Percentiles rank a stretch among this genome's conserved stretches.
phyloP scores from a whole-genome alignment of 64 coral and sea anemone species.

The Catalaphyllia jardinei region DNA sequence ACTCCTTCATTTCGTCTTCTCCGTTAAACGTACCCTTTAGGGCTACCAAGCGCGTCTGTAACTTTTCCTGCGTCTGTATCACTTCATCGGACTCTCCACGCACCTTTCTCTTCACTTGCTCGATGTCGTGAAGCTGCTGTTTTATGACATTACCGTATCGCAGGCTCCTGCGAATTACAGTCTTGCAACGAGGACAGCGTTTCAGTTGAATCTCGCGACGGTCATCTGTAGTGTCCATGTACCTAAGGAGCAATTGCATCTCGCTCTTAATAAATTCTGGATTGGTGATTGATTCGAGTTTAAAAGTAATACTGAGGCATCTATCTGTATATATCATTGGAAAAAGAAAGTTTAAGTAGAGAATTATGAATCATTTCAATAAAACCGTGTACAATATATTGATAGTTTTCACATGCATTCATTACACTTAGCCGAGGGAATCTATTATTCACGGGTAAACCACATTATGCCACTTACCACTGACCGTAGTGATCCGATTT shows the following conservation, averaged over 20 bases:
- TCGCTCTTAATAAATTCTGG: too few relatives aligned
- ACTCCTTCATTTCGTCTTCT: not conserved
- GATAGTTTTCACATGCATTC: too few relatives aligned
- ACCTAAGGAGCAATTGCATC: constrained; percentile 16
- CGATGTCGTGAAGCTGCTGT: constrained; percentile 28
- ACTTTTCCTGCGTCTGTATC: not conserved
- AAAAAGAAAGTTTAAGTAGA: too few relatives aligned
- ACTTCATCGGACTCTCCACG: not conserved
- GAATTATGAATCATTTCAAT: too few relatives aligned
- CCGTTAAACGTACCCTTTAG: not conserved
- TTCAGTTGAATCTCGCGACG: constrained; percentile 56
- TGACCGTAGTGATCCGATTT: too few relatives aligned
- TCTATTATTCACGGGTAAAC: too few relatives aligned
- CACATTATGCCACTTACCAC: too few relatives aligned
- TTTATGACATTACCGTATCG: constrained; percentile 91
- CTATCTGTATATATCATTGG: too few relatives aligned
- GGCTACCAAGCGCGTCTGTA: not conserved
- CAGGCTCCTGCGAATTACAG: constrained; percentile 59
- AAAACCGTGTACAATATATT: too few relatives aligned
- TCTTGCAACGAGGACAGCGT: constrained; percentile 70
- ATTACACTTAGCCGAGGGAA: too few relatives aligned
- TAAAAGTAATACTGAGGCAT: too few relatives aligned
- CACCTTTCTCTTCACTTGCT: not conserved
- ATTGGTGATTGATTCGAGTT: too few relatives aligned
- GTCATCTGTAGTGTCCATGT: not conserved